phyloP scores from a whole-genome alignment of 1,140 invertebrate genomes.

The Whitmania pigra region DNA sequence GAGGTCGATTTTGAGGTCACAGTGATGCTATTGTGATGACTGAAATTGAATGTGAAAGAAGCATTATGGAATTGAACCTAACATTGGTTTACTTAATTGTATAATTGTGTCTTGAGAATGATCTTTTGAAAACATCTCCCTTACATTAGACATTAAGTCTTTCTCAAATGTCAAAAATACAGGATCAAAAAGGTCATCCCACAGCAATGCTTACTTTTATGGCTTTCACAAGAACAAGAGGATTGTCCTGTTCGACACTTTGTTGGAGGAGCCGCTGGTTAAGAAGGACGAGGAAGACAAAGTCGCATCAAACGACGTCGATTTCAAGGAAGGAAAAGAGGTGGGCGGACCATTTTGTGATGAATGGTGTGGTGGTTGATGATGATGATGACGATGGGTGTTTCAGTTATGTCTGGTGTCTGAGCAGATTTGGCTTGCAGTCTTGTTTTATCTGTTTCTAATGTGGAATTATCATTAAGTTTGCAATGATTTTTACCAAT shows the following conservation, averaged over 20 bases:
- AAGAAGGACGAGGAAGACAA: conserved; percentile 27
- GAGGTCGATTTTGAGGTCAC: conserved; percentile 17
- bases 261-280: conserved; percentile 55
- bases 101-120: too few species aligned
- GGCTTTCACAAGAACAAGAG: conserved; percentile 92
- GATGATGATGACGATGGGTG: conserved; percentile 18
- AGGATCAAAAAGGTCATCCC: conserved; percentile 82
- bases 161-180: too few species aligned
- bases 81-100: too few species aligned
- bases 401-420: conserved; percentile 3
- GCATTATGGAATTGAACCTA: too few species aligned
- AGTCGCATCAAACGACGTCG: conserved; percentile 6
- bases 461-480: not conserved
- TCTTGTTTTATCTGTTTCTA: conserved; percentile 1
- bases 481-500: too few species aligned
- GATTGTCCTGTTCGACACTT: conserved; percentile 96
- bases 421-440: not conserved
- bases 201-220: conserved; percentile 97
- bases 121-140: too few species aligned
- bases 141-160: too few species aligned
- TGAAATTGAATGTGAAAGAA: too few species aligned
- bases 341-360: not conserved
- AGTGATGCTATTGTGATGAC: too few species aligned
- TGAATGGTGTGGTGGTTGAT: conserved; percentile 26
- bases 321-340: too few species aligned